Conservation (phyloP, 1,140 invertebrate genomes). For the Steinernema khuongi region DNA sequence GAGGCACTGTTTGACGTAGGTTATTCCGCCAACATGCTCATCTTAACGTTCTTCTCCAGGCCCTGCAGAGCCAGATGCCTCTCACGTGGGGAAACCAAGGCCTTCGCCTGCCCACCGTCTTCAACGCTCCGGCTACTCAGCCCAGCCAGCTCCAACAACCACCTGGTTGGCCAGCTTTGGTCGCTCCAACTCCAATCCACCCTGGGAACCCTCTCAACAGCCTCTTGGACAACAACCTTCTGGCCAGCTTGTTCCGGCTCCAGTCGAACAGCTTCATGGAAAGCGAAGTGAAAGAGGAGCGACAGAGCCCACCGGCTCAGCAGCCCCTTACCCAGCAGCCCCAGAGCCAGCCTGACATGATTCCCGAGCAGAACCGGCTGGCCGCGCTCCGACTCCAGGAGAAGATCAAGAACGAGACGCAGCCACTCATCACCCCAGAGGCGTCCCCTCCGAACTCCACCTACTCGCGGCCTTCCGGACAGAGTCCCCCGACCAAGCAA, state of each 20-base stretch:
- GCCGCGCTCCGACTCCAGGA: background rate
- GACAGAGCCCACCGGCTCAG: background rate
- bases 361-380: background rate
- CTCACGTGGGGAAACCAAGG: background rate
- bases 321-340: background rate
- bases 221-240: background rate
- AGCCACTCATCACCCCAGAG: background rate
- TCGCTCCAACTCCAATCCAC: background rate
- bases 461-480: background rate
- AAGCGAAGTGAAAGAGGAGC: background rate
- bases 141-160: background rate
- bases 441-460: background rate
- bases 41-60: background rate
- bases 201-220: background rate
- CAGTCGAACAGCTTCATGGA: background rate
- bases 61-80: background rate
- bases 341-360: background rate
- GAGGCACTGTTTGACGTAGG: background rate
- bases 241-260: too few relatives aligned
- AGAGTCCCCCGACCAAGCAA: slow-evolving; percentile 39
- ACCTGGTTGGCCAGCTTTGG: background rate
- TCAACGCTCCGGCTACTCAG: background rate
- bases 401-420: background rate
- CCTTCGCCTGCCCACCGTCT: background rate
- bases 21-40: background rate